Percentiles rank a stretch among this genome's conserved stretches.
phyloP scores from a whole-genome alignment of 2,113 vertebrate species.

The Misgurnus mizolepis region DNA sequence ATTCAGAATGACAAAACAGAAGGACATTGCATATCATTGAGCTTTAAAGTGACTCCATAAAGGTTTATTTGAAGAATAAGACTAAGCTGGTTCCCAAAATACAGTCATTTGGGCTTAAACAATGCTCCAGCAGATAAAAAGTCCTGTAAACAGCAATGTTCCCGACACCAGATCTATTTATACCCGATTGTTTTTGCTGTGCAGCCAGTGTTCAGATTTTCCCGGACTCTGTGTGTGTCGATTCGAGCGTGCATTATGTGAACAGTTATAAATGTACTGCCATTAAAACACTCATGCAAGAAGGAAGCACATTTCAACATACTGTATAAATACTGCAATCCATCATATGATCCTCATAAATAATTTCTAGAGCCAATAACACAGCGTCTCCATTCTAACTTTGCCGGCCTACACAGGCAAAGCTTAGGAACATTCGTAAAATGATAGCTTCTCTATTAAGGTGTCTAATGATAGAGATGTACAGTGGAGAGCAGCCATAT shows the following conservation, averaged over 20 bases:
- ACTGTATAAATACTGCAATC: background rate
- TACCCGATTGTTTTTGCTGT: conserved; percentile 65
- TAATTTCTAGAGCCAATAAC: conserved; percentile 1
- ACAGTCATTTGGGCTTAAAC: background rate
- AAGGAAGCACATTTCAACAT: conserved; percentile 25
- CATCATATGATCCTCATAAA: background rate
- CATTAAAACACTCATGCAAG: conserved; percentile 8
- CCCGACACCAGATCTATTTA: conserved; percentile 60
- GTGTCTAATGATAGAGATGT: conserved; percentile 1
- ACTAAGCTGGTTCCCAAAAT: background rate
- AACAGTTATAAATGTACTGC: conserved; percentile 19
- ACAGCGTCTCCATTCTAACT: background rate
- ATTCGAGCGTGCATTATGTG: conserved; percentile 12
- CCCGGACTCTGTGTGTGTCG: conserved; percentile 31
- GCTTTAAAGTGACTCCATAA: too few species aligned
- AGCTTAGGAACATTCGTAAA: conserved; percentile 17
- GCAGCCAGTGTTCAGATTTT: conserved; percentile 49
- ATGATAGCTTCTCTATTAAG: background rate
- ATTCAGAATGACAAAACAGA: background rate
- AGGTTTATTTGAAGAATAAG: too few species aligned
- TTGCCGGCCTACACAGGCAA: background rate
- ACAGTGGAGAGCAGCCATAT: conserved; percentile 64
- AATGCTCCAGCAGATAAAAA: conserved; percentile 32
- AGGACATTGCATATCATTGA: background rate
- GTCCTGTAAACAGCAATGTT: conserved; percentile 29